Evolutionary conservation across 1,140 invertebrate genomes (phyloP).

Genomic region (Drosophila ogumai): DNA sequence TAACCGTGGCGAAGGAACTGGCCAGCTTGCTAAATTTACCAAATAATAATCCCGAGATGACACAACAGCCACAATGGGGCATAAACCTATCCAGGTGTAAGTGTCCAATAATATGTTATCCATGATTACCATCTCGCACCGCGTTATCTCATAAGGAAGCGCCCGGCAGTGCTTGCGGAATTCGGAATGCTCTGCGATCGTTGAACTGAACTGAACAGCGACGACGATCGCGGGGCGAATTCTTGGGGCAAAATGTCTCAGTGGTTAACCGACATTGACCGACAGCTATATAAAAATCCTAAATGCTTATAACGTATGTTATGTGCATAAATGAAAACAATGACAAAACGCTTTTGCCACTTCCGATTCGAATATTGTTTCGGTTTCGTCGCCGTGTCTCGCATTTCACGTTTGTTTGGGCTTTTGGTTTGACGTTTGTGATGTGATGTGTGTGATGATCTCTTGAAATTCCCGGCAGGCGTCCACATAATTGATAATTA

Average conservation of each 20-base stretch:
- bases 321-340: conserved; percentile 65
- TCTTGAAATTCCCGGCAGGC: conserved; percentile 68
- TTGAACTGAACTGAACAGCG: conserved; percentile 65
- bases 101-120: conserved; percentile 36
- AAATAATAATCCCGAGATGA: conserved; percentile 64
- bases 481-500: conserved; percentile 58
- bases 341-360: conserved; percentile 71
- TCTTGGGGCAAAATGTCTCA: conserved; percentile 59
- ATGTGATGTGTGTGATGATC: conserved; percentile 2
- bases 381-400: conserved; percentile 40
- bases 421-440: conserved; percentile 26
- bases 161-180: conserved; percentile 27
- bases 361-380: conserved; percentile 61
- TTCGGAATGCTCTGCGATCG: conserved; percentile 39
- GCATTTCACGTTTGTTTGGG: conserved; percentile 26
- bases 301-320: conserved; percentile 27
- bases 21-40: conserved; percentile 65
- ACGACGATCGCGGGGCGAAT: conserved; percentile 30
- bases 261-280: conserved; percentile 80
- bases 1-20: conserved; percentile 73
- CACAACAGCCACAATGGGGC: conserved; percentile 83
- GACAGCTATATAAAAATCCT: conserved; percentile 57
- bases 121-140: conserved; percentile 5
- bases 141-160: conserved; percentile 13
- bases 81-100: conserved; percentile 81